phyloP scores from a whole-genome alignment of 1,140 invertebrate species.

The Cyclina sinensis region DNA sequence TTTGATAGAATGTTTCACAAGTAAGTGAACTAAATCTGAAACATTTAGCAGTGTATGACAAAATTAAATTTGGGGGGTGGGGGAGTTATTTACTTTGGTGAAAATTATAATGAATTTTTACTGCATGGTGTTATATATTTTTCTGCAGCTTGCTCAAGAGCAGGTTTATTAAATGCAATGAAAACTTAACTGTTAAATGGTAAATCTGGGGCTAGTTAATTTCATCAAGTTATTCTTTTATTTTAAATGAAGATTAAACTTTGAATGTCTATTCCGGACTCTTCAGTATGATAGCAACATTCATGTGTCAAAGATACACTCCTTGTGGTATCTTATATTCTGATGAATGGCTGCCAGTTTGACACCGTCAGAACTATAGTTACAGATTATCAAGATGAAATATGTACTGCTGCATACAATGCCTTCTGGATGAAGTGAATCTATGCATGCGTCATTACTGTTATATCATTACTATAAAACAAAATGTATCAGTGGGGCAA shows the following conservation, averaged over 20 bases:
- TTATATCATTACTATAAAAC: background rate
- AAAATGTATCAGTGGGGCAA: constrained; percentile 17
- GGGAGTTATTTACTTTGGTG: too few species aligned
- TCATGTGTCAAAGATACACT: background rate
- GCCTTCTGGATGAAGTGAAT: background rate
- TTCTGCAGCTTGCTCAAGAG: constrained; percentile 85
- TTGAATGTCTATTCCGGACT: background rate
- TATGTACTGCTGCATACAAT: background rate
- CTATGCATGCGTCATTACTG: background rate
- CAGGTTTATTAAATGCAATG: constrained; percentile 83
- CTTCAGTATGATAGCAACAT: background rate
- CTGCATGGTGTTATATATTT: constrained; percentile 98
- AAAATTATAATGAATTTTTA: too few species aligned
- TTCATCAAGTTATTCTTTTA: too few species aligned
- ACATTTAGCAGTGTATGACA: too few species aligned
- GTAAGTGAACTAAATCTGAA: too few species aligned
- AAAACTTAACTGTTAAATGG: too few species aligned
- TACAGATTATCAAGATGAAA: background rate
- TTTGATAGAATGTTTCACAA: too few species aligned
- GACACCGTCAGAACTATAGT: background rate
- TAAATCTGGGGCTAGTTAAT: too few species aligned
- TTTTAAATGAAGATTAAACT: too few species aligned
- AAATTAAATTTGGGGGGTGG: too few species aligned
- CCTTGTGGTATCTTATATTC: background rate
- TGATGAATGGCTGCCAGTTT: background rate